A percentile compares a stretch with the other conserved stretches of the same genome.
Conservation (phyloP, 2,888 invertebrate genomes). For the Metalampra italica region DNA sequence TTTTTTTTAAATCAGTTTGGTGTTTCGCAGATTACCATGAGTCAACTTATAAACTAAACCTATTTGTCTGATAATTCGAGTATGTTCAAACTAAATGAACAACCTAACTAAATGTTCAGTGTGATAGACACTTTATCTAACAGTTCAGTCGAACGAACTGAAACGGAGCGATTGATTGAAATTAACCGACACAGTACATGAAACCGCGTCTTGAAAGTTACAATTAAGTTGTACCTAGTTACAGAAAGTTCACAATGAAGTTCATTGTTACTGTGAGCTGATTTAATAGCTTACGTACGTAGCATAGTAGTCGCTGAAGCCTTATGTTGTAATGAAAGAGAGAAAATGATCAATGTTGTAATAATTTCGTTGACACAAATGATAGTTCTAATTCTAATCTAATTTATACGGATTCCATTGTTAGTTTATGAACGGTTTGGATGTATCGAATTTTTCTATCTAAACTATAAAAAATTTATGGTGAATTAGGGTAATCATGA, state of each 20-base stretch:
- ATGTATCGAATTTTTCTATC: background rate
- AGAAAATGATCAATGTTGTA: background rate
- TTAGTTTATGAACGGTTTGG: background rate
- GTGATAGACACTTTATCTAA: background rate
- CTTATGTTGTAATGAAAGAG: background rate
- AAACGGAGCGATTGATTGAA: slow-evolving; percentile 29
- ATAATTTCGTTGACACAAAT: background rate
- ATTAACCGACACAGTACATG: slow-evolving; percentile 33
- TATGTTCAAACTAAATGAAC: background rate
- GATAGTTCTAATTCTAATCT: background rate
- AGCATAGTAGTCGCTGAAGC: background rate
- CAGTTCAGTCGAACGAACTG: background rate
- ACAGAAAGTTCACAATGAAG: slow-evolving; percentile 35
- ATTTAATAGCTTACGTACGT: slow-evolving; percentile 17
- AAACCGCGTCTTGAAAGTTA: slow-evolving; percentile 31
- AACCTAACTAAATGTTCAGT: background rate
- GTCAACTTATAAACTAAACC: slow-evolving; percentile 7
- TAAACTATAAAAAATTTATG: background rate
- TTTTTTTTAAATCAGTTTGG: too few relatives aligned
- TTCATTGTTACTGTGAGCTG: slow-evolving; percentile 47
- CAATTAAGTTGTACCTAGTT: slow-evolving; percentile 47
- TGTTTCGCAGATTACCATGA: too few relatives aligned
- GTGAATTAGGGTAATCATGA: too few relatives aligned
- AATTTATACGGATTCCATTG: background rate
- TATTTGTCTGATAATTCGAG: slow-evolving; percentile 8